Conservation (phyloP, 2,797 vertebrate species). For the Artibeus jamaicensis region DNA sequence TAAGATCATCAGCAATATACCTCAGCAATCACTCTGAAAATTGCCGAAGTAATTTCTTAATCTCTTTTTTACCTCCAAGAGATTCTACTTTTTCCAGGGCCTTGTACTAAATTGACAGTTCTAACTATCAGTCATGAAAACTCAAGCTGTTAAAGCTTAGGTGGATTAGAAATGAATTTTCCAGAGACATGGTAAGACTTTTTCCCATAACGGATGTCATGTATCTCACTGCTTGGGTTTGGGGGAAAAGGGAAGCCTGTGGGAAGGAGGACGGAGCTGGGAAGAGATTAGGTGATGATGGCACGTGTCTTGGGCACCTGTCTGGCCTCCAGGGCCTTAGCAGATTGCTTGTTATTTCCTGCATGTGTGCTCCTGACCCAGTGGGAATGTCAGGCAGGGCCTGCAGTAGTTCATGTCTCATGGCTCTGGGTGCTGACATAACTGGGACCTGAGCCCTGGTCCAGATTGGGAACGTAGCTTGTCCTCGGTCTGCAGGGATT, state of each 20-base stretch:
- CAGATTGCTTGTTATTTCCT: background rate
- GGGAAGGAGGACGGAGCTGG: background rate
- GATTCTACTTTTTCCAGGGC: constrained; percentile 64
- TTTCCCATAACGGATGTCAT: constrained; percentile 70
- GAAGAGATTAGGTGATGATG: background rate
- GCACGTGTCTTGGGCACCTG: background rate
- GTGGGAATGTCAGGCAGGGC: background rate
- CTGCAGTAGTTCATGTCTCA: background rate
- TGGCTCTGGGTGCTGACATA: background rate
- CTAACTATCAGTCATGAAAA: constrained; percentile 77
- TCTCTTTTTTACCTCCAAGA: constrained; percentile 43
- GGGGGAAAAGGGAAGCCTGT: constrained; percentile 26
- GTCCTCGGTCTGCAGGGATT: background rate
- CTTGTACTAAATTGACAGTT: constrained; percentile 78
- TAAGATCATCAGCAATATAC: constrained; percentile 59
- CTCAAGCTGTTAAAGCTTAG: constrained; percentile 72
- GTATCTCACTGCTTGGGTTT: constrained; percentile 70
- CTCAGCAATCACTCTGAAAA: constrained; percentile 68
- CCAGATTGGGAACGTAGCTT: background rate
- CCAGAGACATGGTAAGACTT: constrained; percentile 77
- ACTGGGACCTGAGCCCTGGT: background rate
- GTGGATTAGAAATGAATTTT: constrained; percentile 78
- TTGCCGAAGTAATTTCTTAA: constrained; percentile 60
- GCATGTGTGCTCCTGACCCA: background rate
- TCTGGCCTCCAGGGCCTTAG: background rate